A percentile compares a stretch with the other conserved stretches of the same genome.
These are phyloP conservation scores for Bryconaethiops microstoma DNA, from an alignment of 2,797 vertebrate genomes.

Conservation along the genomic window DNA sequence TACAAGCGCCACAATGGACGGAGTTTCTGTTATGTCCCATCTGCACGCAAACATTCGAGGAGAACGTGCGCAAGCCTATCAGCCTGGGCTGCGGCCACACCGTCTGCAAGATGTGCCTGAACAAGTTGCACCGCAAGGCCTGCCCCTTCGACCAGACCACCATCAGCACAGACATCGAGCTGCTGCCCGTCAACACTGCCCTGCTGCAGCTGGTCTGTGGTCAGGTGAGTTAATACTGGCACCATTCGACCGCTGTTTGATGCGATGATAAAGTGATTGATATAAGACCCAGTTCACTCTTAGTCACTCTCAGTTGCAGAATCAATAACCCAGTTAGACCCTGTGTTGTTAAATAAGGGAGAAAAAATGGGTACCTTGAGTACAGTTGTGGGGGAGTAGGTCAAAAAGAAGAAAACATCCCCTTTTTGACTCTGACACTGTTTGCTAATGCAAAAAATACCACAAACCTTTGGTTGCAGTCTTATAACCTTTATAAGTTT, in stretches of 20 bases:
- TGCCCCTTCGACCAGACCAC: slow-evolving; percentile 99
- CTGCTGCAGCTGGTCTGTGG: slow-evolving; percentile 97
- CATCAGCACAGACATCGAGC: slow-evolving; percentile 98
- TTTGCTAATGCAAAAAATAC: too few species aligned
- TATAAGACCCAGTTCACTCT: too few species aligned
- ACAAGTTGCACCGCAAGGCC: slow-evolving; percentile 99
- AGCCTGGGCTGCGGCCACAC: slow-evolving; percentile 98
- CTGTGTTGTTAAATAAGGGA: too few species aligned
- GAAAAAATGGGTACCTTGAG: too few species aligned
- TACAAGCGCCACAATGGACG: slow-evolving; percentile 99
- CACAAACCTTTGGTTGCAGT: too few species aligned
- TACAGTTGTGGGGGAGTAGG: too few species aligned
- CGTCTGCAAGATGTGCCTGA: slow-evolving; percentile 99
- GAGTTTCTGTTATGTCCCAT: slow-evolving; percentile 99
- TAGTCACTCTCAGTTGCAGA: too few species aligned
- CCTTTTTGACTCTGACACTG: too few species aligned
- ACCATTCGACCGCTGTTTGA: not conserved
- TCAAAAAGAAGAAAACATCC: too few species aligned
- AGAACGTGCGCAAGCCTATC: slow-evolving; percentile 96
- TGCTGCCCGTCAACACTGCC: slow-evolving; percentile 96
- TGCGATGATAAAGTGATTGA: too few species aligned
- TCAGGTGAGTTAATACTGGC: slow-evolving; percentile 85
- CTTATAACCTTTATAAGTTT: too few species aligned
- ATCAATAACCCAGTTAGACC: too few species aligned
- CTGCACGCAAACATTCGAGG: slow-evolving; percentile 99